A percentile compares a stretch with the other conserved stretches of the same genome.
Conservation (phyloP, 2,888 invertebrate species). For the Eupsilia transversa region DNA sequence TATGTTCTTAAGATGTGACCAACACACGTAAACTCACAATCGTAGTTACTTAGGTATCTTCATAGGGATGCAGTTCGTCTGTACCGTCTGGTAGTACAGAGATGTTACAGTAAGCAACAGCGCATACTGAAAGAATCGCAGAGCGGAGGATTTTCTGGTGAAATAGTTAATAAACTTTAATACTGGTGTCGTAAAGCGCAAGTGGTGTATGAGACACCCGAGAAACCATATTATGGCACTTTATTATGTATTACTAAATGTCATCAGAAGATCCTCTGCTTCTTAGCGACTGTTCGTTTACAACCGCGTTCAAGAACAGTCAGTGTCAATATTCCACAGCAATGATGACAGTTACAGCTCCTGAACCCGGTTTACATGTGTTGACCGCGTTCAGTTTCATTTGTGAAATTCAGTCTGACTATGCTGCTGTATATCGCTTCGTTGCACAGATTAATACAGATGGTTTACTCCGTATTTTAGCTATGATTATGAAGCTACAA, state of each 20-base stretch:
- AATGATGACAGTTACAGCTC: not conserved
- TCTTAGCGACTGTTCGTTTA: not conserved
- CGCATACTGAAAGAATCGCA: not conserved
- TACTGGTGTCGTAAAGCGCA: not conserved
- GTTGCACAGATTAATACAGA: too few relatives aligned
- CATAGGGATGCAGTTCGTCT: not conserved
- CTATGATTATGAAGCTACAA: too few relatives aligned
- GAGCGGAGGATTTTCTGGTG: constrained; percentile 1
- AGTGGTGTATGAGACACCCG: too few relatives aligned
- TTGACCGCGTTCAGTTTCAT: not conserved
- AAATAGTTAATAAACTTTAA: not conserved
- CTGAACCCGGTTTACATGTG: not conserved
- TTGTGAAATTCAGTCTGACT: not conserved
- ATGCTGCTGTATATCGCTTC: not conserved
- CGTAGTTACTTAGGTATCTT: constrained; percentile 5
- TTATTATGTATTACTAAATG: constrained; percentile 1
- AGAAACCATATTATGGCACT: too few relatives aligned
- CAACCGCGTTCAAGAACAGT: not conserved
- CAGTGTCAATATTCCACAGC: not conserved
- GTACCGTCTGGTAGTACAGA: not conserved
- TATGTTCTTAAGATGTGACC: constrained; percentile 13
- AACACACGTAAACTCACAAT: constrained; percentile 26
- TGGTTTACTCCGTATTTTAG: too few relatives aligned
- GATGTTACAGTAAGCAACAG: not conserved
- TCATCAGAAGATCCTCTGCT: constrained; percentile 17